These are phyloP conservation scores for Pygmarrhopalites habei DNA, from an alignment of 1,140 invertebrate genomes.

Conservation along the genomic window DNA sequence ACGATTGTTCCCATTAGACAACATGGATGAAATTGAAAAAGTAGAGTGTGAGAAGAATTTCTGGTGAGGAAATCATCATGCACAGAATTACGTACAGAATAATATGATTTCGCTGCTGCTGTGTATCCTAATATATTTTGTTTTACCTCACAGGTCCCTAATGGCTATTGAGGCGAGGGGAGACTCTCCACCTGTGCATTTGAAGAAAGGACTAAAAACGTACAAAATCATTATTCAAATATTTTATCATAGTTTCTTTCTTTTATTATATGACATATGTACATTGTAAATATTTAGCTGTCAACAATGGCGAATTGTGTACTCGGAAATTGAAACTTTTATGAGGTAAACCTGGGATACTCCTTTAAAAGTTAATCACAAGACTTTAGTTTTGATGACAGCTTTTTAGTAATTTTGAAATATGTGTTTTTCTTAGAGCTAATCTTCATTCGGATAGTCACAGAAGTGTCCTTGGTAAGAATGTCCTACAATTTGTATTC, in stretches of 20 bases:
- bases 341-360: not conserved
- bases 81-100: no score
- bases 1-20: slow-evolving; percentile 70
- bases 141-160: no score
- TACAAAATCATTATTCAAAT: no score
- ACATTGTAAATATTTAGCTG: no score
- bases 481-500: no score
- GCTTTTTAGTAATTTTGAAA: slow-evolving; percentile 84
- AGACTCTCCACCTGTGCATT: slow-evolving; percentile 37
- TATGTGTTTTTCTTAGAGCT: slow-evolving; percentile 72
- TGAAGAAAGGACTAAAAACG: slow-evolving; percentile 47
- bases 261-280: not conserved
- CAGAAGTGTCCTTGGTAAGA: slow-evolving; percentile 67
- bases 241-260: not conserved
- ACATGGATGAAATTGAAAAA: slow-evolving; percentile 74
- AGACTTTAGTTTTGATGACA: slow-evolving; percentile 81
- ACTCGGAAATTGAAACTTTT: not conserved
- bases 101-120: no score
- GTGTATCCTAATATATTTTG: no score
- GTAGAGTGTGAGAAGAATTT: slow-evolving; percentile 82
- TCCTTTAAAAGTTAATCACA: slow-evolving; percentile 34
- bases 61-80: no score
- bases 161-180: slow-evolving; percentile 57
- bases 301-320: not conserved
- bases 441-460: slow-evolving; percentile 66